A percentile compares a stretch with the other conserved stretches of the same genome.
phyloP scores from a whole-genome alignment of 2,888 invertebrate genomes.

The Theretra japonica region DNA sequence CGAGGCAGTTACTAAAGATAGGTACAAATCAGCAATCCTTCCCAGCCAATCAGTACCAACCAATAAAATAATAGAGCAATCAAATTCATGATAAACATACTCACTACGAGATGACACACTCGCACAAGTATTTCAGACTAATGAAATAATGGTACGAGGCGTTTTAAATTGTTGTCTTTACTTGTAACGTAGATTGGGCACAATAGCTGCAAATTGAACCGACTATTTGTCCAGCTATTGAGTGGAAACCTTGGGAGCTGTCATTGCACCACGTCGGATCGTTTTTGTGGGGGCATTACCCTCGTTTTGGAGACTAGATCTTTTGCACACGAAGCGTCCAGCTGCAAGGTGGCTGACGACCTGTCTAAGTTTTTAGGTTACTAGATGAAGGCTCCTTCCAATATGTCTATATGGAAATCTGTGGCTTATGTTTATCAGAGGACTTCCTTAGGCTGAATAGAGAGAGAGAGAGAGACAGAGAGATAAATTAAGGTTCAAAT shows the following conservation, averaged over 20 bases:
- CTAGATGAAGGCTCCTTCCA: too few species aligned
- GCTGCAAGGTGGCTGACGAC: too few species aligned
- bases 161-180: constrained; percentile 57
- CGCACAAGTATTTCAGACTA: constrained; percentile 43
- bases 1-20: too few species aligned
- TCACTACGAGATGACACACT: not conserved
- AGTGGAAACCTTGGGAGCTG: constrained; percentile 40
- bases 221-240: constrained; percentile 43
- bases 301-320: not conserved
- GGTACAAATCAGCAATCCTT: not conserved
- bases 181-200: constrained; percentile 45
- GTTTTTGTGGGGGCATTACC: constrained; percentile 3
- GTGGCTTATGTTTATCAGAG: too few species aligned
- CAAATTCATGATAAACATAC: not conserved
- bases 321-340: too few species aligned
- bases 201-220: constrained; percentile 48
- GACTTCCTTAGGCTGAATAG: too few species aligned
- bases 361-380: too few species aligned
- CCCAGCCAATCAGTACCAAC: not conserved
- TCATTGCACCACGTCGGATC: constrained; percentile 25
- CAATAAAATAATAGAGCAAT: not conserved
- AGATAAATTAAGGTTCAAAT: too few species aligned
- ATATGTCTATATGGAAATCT: too few species aligned
- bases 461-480: too few species aligned
- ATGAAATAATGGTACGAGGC: constrained; percentile 66